These are phyloP conservation scores for Cuculus canorus DNA, from an alignment of 2,797 vertebrate genomes.

Conservation along the genomic window DNA sequence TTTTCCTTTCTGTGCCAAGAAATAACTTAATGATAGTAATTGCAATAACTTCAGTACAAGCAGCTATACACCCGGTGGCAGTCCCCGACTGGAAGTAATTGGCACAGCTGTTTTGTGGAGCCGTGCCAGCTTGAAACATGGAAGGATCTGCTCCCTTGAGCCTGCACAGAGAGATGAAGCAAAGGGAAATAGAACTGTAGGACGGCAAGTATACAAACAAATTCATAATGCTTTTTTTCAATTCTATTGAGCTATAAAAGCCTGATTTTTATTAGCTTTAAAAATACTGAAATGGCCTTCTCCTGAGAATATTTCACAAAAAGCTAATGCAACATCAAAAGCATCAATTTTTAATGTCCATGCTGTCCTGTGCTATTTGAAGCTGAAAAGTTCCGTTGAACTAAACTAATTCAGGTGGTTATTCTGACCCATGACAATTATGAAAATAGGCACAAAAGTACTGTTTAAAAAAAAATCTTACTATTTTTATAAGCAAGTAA, in stretches of 20 bases:
- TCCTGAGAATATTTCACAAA: not conserved
- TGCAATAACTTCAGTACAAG: slow-evolving; percentile 31
- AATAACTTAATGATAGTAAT: slow-evolving; percentile 61
- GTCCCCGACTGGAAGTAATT: slow-evolving; percentile 38
- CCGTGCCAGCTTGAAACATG: slow-evolving; percentile 14
- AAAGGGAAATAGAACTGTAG: not conserved
- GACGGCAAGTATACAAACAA: not conserved
- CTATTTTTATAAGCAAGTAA: not conserved
- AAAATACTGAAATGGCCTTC: not conserved
- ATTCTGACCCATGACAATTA: not conserved
- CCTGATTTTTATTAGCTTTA: not conserved
- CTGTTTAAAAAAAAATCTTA: not conserved
- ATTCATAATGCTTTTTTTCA: not conserved
- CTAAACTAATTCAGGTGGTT: not conserved
- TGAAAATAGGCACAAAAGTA: not conserved
- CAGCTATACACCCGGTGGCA: slow-evolving; percentile 29
- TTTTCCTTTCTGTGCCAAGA: not conserved
- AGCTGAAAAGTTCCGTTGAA: not conserved
- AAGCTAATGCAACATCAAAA: not conserved
- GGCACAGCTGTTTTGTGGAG: slow-evolving; percentile 17
- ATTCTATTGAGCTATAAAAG: not conserved
- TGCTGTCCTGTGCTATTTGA: not conserved
- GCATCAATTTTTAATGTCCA: not conserved
- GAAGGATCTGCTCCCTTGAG: not conserved
- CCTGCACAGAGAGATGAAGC: not conserved